Conservation (phyloP, 1,140 invertebrate species). For the Aphidius gifuensis region DNA sequence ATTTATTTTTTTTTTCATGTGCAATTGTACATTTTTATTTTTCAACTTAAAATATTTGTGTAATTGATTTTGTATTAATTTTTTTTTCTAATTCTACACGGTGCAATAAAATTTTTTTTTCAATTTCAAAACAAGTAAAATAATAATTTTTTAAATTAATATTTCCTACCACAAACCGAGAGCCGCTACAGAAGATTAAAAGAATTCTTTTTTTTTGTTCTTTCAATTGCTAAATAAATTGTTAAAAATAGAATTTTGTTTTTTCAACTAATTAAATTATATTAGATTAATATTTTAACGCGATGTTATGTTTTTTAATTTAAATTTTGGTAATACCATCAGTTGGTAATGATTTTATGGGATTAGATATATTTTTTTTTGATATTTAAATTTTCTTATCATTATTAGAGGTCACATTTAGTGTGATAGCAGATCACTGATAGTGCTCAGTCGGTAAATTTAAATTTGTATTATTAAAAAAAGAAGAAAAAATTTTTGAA, state of each 20-base stretch:
- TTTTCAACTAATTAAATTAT: no score
- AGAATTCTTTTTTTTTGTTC: not conserved
- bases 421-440: not conserved
- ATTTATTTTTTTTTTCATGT: no score
- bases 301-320: no score
- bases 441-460: constrained; percentile 7
- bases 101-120: no score
- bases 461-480: not conserved
- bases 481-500: no score
- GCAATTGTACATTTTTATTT: no score
- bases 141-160: constrained; percentile 1
- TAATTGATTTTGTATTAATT: not conserved
- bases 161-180: constrained; percentile 14
- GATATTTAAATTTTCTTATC: no score
- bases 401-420: no score
- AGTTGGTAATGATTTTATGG: constrained; percentile 1
- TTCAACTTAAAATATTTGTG: no score
- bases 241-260: no score
- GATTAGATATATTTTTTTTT: not conserved
- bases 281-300: no score
- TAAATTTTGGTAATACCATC: not conserved
- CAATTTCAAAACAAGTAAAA: not conserved
- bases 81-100: not conserved
- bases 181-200: constrained; percentile 5
- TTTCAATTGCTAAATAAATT: no score